Evolutionary conservation across 2,888 invertebrate genomes (phyloP), one percentile per base, ranked within the genome.

Genomic region (Aphidoletes aphidimyza): DNA sequence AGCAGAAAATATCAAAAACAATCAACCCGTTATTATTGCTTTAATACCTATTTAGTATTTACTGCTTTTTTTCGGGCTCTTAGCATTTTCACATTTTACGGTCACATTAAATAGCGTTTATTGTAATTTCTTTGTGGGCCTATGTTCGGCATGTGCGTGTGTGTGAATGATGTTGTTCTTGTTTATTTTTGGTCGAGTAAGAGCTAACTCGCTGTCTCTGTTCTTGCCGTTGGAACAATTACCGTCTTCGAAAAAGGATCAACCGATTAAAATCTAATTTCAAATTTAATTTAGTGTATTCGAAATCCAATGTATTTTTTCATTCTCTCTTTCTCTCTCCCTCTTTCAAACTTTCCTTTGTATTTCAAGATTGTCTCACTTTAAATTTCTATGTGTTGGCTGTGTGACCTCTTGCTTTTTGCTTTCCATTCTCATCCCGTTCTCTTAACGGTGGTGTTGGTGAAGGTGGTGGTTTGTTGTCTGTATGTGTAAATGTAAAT

Each of bases 211-310:
- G 9, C 47, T 11, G 11, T 47, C 19, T 47, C 3, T 47, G 17
- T 19, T 47, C 42, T 42, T 42, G 47, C 17, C 47, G 47, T 47
- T 47, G 6, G 47, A 14, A 30, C 69, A 30, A 69, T 69, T 69
- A 69, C 69, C 6, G 2, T 14, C 26, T 6, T 69, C 69, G 69
- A 69, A 69, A 37, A 81, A 81, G 81, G 81, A 81, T 81, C 81
- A 81, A 81, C 36, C 81, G 81, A 81, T 81, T 81, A 81, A 81
- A 81, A 81, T 81, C 81, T 81, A 81, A 81, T 81, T 81, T 81
- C 81, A 37, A 37, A 39, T 81, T 81, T 81, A 81, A 81, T 81
- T 81, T 81, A 81, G 81, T 81, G n/a, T 81, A 37, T 81, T 81
- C 11, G 36, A 37, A 37, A 81, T 81, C 37, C 22, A 37, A n/a